Evolutionary conservation across 2,113 vertebrate species (phyloP).

Genomic region (Myotis lucifugus): DNA sequence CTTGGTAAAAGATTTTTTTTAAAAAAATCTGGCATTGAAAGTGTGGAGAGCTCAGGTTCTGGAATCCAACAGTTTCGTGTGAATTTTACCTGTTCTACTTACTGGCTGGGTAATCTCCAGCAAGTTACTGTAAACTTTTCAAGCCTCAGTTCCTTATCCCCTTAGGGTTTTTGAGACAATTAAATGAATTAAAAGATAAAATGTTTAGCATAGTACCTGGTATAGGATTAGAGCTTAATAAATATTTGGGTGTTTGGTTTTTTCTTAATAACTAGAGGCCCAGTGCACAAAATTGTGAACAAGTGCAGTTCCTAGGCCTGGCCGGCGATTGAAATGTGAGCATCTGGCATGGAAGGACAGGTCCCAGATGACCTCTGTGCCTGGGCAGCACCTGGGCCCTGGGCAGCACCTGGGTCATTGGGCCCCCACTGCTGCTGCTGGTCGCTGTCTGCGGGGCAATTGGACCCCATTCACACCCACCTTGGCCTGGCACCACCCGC

Average conservation of each 20-base stretch:
- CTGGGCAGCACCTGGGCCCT: too few species aligned
- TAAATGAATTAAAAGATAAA: background rate
- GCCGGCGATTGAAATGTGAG: too few species aligned
- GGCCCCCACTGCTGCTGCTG: too few species aligned
- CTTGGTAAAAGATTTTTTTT: background rate
- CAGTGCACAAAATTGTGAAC: too few species aligned
- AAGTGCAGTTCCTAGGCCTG: too few species aligned
- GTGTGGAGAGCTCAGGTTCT: background rate
- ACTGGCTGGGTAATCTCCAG: background rate
- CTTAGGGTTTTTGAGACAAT: background rate
- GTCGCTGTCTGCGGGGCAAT: too few species aligned
- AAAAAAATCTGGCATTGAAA: background rate
- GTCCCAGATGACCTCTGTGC: too few species aligned
- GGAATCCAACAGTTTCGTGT: background rate
- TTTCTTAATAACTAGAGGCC: background rate
- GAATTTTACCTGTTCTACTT: background rate
- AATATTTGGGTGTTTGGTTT: background rate
- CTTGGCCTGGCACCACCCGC: too few species aligned
- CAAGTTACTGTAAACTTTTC: background rate
- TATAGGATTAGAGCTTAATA: background rate
- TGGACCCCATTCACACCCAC: too few species aligned
- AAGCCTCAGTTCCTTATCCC: background rate
- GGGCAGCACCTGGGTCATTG: too few species aligned
- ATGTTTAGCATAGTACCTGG: background rate
- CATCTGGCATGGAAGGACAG: too few species aligned